Evolutionary conservation across 2,888 invertebrate species (phyloP).

Genomic region (Exocentrus adspersus): DNA sequence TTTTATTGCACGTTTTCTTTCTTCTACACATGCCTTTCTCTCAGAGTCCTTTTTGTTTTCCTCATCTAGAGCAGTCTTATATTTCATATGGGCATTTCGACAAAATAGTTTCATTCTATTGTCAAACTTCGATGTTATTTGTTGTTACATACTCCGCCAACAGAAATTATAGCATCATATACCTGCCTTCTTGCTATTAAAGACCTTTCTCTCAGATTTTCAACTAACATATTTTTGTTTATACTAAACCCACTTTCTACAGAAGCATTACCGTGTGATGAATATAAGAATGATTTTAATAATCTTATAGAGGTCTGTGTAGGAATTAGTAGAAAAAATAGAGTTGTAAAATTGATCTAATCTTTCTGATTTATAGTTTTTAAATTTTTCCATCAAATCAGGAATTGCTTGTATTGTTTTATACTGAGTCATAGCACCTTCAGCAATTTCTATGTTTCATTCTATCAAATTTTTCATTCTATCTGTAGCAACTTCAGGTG

Average conservation of each 20-base stretch:
- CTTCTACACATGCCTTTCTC: not conserved
- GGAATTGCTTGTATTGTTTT: too few relatives aligned
- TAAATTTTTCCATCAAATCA: too few relatives aligned
- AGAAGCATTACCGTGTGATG: not conserved
- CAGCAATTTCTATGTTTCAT: too few relatives aligned
- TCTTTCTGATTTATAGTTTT: too few relatives aligned
- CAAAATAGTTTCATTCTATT: conserved; percentile 1
- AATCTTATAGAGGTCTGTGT: not conserved
- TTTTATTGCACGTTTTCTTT: conserved; percentile 14
- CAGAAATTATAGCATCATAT: not conserved
- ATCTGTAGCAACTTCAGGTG: too few relatives aligned
- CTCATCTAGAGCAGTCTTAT: not conserved
- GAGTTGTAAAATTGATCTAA: not conserved
- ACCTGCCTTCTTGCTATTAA: conserved; percentile 3
- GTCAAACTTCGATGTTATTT: too few relatives aligned
- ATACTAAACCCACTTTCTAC: not conserved
- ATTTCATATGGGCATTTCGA: conserved; percentile 3
- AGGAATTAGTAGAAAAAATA: not conserved
- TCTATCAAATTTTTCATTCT: too few relatives aligned
- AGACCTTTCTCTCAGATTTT: not conserved
- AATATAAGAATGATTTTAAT: not conserved
- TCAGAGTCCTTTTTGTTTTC: not conserved
- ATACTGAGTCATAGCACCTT: too few relatives aligned
- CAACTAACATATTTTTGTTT: not conserved
- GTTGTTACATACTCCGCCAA: not conserved